Percentiles rank a stretch among this genome's conserved stretches.
phyloP scores from a whole-genome alignment of 2,888 invertebrate species.

The Tetrapedia diversipes region DNA sequence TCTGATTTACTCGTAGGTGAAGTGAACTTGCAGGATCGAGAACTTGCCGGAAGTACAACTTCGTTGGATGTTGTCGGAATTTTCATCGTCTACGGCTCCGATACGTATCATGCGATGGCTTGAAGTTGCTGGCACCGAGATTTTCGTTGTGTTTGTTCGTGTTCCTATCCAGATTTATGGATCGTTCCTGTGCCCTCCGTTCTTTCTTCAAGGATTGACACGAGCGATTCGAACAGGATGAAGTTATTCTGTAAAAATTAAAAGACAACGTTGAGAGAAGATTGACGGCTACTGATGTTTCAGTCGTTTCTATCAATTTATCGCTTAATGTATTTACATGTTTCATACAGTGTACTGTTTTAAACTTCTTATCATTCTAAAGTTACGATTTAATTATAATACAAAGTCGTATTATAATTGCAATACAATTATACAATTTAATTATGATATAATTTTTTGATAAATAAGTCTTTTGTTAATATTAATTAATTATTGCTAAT shows the following conservation, averaged over 20 bases:
- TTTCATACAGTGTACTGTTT: no score
- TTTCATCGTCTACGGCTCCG: constrained; percentile 55
- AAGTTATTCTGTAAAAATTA: neutral
- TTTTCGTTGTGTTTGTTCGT: constrained; percentile 29
- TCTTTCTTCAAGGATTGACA: neutral
- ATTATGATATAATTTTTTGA: no score
- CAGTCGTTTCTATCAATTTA: no score
- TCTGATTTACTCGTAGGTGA: constrained; percentile 73
- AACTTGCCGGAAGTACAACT: constrained; percentile 63
- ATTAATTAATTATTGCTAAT: no score
- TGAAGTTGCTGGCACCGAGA: constrained; percentile 20
- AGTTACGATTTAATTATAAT: no score
- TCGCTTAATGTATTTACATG: no score
- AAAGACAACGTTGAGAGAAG: neutral
- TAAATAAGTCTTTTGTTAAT: no score
- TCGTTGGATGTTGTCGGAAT: constrained; percentile 54
- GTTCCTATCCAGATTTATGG: constrained; percentile 28
- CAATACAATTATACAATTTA: no score
- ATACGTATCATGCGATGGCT: constrained; percentile 25
- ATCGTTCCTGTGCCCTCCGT: constrained; percentile 8
- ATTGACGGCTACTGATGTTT: no score
- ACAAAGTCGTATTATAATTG: no score
- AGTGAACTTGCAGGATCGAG: constrained; percentile 69
- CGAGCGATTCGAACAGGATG: constrained; percentile 3
- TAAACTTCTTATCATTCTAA: no score